Conservation (phyloP, 1,140 invertebrate genomes). For the Fopius arisanus region DNA sequence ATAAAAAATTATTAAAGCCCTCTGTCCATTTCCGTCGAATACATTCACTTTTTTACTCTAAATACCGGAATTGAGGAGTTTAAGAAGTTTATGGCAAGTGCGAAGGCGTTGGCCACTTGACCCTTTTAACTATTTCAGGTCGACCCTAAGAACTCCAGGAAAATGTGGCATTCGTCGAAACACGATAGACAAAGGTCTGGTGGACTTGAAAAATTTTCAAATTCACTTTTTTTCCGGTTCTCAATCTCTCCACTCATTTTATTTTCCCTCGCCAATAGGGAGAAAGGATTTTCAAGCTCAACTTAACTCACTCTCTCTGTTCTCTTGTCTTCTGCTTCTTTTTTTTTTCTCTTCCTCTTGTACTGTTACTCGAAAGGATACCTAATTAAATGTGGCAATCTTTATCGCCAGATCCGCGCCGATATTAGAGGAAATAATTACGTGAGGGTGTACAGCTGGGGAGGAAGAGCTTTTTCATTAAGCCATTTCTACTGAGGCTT, state of each 20-base stretch:
- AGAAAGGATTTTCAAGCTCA: conserved; percentile 4
- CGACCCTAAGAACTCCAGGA: background rate
- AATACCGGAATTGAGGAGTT: background rate
- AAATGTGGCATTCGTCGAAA: background rate
- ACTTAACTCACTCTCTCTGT: background rate
- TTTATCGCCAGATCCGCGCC: background rate
- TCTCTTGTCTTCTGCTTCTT: background rate
- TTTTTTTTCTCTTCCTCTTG: conserved; percentile 35
- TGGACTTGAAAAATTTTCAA: background rate
- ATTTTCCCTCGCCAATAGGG: background rate
- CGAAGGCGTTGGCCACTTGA: background rate
- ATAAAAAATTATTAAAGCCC: no score
- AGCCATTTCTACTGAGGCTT: background rate
- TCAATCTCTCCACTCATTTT: background rate
- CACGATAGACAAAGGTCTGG: background rate
- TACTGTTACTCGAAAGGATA: conserved; percentile 25
- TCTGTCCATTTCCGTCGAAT: no score
- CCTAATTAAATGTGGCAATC: conserved; percentile 17
- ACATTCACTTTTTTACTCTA: background rate
- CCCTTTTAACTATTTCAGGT: background rate
- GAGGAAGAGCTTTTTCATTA: conserved; percentile 16
- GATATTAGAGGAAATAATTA: conserved; percentile 7
- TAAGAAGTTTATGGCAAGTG: background rate
- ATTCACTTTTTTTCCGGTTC: background rate
- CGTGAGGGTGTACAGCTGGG: background rate